A percentile compares a stretch with the other conserved stretches of the same genome.
Evolutionary conservation across 2,888 invertebrate species (phyloP).

Genomic region (Cheilosia urbana): DNA sequence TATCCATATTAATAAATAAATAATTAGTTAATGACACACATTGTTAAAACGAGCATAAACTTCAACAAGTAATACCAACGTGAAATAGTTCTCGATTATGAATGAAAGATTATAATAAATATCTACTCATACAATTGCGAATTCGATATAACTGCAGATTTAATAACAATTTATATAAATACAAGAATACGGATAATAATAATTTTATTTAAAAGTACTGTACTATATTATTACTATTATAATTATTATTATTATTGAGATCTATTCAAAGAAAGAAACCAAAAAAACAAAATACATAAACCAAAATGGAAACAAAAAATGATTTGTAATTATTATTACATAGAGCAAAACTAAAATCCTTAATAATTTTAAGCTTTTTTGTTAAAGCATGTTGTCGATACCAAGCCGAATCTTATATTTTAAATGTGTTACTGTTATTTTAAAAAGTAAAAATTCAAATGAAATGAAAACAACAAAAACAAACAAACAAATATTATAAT

Average conservation of each 20-base stretch:
- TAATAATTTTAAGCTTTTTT: slow-evolving; percentile 76
- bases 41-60: slow-evolving; percentile 29
- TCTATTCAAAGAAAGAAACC: slow-evolving; percentile 62
- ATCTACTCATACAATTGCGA: slow-evolving; percentile 29
- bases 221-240: slow-evolving; percentile 69
- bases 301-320: slow-evolving; percentile 49
- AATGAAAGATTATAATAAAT: slow-evolving; percentile 52
- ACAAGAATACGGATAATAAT: slow-evolving; percentile 54
- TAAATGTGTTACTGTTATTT: slow-evolving; percentile 76
- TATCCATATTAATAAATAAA: slow-evolving; percentile 58
- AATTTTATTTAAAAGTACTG: slow-evolving; percentile 68
- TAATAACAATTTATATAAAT: slow-evolving; percentile 18
- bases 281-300: slow-evolving; percentile 7
- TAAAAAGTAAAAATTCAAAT: slow-evolving; percentile 76
- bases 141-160: slow-evolving; percentile 60
- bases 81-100: slow-evolving; percentile 57
- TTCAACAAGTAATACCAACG: slow-evolving; percentile 42
- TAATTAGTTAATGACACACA: slow-evolving; percentile 30
- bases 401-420: slow-evolving; percentile 76
- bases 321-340: slow-evolving; percentile 74
- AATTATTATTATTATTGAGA: slow-evolving; percentile 65
- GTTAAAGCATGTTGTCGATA: slow-evolving; percentile 76
- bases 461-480: slow-evolving; percentile 70
- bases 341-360: slow-evolving; percentile 74
- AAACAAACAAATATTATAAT: slow-evolving; percentile 70